Evolutionary conservation across 1,140 invertebrate species (phyloP).

Genomic region (Tetramorium parvispinum): DNA sequence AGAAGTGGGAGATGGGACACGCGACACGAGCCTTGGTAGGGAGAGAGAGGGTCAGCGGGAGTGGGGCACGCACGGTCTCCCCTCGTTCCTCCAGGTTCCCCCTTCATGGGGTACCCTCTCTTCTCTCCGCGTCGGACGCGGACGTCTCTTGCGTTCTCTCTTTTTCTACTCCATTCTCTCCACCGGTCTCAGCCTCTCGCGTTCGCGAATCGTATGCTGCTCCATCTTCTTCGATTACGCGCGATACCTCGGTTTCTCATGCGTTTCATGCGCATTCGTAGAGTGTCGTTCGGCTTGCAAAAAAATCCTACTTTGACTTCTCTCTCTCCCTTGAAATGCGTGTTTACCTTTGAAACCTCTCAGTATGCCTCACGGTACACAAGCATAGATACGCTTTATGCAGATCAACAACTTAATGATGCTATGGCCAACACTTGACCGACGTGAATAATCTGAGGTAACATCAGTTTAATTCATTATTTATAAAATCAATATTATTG

Average conservation of each 20-base stretch:
- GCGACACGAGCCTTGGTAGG: slow-evolving; percentile 80
- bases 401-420: neutral
- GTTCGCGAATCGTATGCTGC: neutral
- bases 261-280: neutral
- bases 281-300: neutral
- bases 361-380: neutral
- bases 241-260: slow-evolving; percentile 28
- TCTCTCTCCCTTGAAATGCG: neutral
- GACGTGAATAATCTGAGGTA: neutral
- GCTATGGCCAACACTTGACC: neutral
- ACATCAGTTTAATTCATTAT: slow-evolving; percentile 3
- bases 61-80: slow-evolving; percentile 68
- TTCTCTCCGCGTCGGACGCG: neutral
- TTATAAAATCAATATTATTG: slow-evolving; percentile 3
- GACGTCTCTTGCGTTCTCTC: neutral
- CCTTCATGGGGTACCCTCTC: slow-evolving; percentile 56
- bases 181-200: slow-evolving; percentile 33
- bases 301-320: neutral
- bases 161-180: slow-evolving; percentile 50
- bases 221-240: slow-evolving; percentile 34
- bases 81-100: slow-evolving; percentile 70
- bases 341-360: neutral
- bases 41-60: slow-evolving; percentile 66
- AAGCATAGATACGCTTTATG: neutral
- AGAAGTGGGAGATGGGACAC: slow-evolving; percentile 84